phyloP scores from a whole-genome alignment of 1,140 invertebrate species.

The Drosophila navojoa region DNA sequence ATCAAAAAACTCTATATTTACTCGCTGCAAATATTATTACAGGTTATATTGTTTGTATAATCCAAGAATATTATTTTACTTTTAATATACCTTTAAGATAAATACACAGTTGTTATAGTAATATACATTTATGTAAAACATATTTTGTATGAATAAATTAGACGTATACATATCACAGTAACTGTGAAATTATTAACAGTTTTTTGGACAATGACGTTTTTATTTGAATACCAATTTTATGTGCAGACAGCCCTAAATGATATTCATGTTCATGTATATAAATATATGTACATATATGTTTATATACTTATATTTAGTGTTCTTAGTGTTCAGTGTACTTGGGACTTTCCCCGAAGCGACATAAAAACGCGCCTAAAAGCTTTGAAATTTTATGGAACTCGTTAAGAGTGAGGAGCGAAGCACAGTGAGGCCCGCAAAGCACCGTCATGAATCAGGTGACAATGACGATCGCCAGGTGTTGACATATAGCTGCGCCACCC shows the following conservation, averaged over 20 bases:
- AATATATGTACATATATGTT: neutral
- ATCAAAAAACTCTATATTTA: no score
- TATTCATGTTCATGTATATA: neutral
- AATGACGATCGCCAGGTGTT: constrained; percentile 63
- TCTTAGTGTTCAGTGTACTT: constrained; percentile 17
- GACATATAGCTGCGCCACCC: constrained; percentile 58
- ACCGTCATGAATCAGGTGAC: constrained; percentile 67
- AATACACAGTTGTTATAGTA: no score
- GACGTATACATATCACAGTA: no score
- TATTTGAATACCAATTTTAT: constrained; percentile 9
- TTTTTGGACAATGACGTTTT: constrained; percentile 4
- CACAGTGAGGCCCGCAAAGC: constrained; percentile 6
- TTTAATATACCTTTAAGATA: no score
- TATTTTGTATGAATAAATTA: no score
- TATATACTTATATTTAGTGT: neutral
- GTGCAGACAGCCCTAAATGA: neutral
- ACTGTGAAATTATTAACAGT: neutral
- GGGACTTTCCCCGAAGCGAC: constrained; percentile 33
- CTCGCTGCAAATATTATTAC: no score
- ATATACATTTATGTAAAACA: no score
- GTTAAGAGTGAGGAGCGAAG: constrained; percentile 36
- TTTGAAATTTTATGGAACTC: constrained; percentile 41
- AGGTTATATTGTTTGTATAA: neutral
- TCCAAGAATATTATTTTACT: no score
- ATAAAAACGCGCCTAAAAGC: constrained; percentile 38